Evolutionary conservation across 2,797 vertebrate species (phyloP).

Genomic region (Euthynnus affinis): DNA sequence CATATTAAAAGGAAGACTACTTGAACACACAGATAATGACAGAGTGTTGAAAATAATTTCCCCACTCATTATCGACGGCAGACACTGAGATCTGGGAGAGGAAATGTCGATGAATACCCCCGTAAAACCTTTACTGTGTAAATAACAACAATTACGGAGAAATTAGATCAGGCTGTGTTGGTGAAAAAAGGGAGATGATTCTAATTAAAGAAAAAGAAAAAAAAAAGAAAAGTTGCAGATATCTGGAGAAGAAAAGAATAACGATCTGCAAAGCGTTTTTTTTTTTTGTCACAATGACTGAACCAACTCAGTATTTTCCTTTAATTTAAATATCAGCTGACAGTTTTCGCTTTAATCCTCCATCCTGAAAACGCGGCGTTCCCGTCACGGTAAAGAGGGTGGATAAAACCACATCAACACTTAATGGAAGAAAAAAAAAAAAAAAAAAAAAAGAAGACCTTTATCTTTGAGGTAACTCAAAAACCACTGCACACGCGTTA

Average conservation of each 20-base stretch:
- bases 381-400: neutral
- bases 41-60: slow-evolving; percentile 81
- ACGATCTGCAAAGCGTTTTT: slow-evolving; percentile 2
- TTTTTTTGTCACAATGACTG: slow-evolving; percentile 34
- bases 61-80: slow-evolving; percentile 79
- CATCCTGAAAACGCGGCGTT: neutral
- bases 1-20: slow-evolving; percentile 86
- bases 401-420: slow-evolving; percentile 16
- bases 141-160: slow-evolving; percentile 82
- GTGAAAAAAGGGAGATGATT: slow-evolving; percentile 72
- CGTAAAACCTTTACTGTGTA: slow-evolving; percentile 79
- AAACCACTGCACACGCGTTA: neutral
- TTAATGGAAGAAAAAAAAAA: no score
- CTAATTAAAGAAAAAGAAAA: slow-evolving; percentile 66
- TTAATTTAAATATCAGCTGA: slow-evolving; percentile 20
- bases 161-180: slow-evolving; percentile 71
- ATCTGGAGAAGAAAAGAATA: slow-evolving; percentile 52
- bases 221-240: slow-evolving; percentile 60
- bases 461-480: slow-evolving; percentile 5
- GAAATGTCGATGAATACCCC: slow-evolving; percentile 75
- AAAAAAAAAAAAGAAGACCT: slow-evolving; percentile 34
- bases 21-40: slow-evolving; percentile 84
- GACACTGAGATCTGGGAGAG: slow-evolving; percentile 63
- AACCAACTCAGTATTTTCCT: slow-evolving; percentile 33
- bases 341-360: neutral